Conservation (phyloP, 1,140 invertebrate species). For the Leptopilina clavipes region DNA sequence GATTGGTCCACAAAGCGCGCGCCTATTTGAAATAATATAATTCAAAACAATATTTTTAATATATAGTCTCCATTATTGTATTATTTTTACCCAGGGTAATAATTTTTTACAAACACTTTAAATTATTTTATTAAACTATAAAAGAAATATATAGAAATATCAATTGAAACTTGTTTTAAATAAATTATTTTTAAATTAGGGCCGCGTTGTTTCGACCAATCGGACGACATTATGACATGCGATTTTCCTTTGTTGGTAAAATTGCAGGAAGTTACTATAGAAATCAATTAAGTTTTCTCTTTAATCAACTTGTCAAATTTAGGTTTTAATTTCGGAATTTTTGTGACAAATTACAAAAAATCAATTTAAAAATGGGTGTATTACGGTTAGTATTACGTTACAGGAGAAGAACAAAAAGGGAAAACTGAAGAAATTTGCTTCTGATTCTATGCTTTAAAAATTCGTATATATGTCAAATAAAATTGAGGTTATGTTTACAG, state of each 20-base stretch:
- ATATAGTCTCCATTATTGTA: too few relatives aligned
- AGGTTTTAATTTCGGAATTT: neutral
- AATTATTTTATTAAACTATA: too few relatives aligned
- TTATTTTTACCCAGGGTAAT: too few relatives aligned
- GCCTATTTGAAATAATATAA: too few relatives aligned
- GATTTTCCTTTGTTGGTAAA: neutral
- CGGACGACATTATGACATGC: neutral
- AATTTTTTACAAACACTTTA: too few relatives aligned
- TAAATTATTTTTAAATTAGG: too few relatives aligned
- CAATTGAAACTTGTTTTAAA: too few relatives aligned
- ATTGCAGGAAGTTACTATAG: neutral
- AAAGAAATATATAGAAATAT: too few relatives aligned
- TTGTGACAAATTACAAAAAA: neutral
- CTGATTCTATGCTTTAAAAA: neutral
- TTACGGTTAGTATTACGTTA: constrained; percentile 35
- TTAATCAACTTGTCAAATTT: neutral
- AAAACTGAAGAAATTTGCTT: neutral
- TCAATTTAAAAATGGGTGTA: constrained; percentile 35
- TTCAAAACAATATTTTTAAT: too few relatives aligned
- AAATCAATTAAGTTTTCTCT: neutral
- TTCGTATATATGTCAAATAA: neutral
- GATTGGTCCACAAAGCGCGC: too few relatives aligned
- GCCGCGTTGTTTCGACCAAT: too few relatives aligned
- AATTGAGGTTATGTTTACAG: constrained; percentile 55
- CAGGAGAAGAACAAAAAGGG: neutral